phyloP scores from a whole-genome alignment of 2,113 vertebrate species.

The Hypanus sabinus region DNA sequence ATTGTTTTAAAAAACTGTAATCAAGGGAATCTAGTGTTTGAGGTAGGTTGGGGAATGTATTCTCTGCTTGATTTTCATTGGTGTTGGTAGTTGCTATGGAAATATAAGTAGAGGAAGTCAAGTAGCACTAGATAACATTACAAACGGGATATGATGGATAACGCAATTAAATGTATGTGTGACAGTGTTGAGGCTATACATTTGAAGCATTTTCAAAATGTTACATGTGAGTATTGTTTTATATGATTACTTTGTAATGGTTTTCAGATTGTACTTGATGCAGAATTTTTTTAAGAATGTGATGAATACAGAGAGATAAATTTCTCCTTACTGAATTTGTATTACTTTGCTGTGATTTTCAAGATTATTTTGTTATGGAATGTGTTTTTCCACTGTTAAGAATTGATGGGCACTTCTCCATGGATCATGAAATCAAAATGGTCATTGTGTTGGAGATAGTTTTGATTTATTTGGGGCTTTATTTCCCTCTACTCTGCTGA shows the following conservation, averaged over 20 bases:
- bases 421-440: not conserved
- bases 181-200: not conserved
- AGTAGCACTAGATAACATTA: not conserved
- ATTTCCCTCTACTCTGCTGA: not conserved
- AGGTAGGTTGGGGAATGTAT: not conserved
- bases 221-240: slow-evolving; percentile 21
- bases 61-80: slow-evolving; percentile 22
- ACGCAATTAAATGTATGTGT: slow-evolving; percentile 12
- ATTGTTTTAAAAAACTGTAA: not conserved
- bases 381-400: not conserved
- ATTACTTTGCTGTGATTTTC: not conserved
- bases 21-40: slow-evolving; percentile 13
- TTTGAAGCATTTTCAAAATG: slow-evolving; percentile 22
- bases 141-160: slow-evolving; percentile 28
- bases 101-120: slow-evolving; percentile 7
- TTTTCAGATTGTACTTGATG: not conserved
- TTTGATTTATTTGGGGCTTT: not conserved
- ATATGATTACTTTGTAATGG: not conserved
- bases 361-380: not conserved
- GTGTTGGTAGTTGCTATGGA: slow-evolving; percentile 35
- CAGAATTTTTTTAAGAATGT: not conserved
- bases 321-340: not conserved
- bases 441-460: not conserved
- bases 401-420: not conserved
- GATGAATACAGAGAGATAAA: not conserved